Base-by-base conservation (phyloP, 2,113 vertebrate genomes). In the Acrocephalus arundinaceus region DNA sequence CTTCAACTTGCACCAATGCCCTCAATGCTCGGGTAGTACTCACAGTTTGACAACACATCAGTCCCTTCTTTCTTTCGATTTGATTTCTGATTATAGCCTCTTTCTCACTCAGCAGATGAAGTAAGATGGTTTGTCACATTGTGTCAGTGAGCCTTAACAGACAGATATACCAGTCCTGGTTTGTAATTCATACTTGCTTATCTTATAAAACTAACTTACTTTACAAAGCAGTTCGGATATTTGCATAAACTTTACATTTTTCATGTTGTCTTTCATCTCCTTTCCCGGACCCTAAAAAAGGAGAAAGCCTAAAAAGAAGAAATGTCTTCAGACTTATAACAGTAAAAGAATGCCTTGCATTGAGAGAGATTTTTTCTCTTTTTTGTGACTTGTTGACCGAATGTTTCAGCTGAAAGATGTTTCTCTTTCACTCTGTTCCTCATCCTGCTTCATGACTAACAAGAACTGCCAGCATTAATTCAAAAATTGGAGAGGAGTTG, bases 21-120 rank as follows among this genome's bases (percentile, higher is more conserved):
- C 33, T 63, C 0, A 0, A 31, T 59, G 45, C 77, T 81, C 0
- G 0, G 21, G 30, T 43, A 30, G 33, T 31, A 55, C 27, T 66
- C 73, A 43, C 18, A 66, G 20, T 62, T 66, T 54, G 43, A 80
- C 37, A 76, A 22, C 21, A 63, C n/a, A 49, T 59, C 51, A 61
- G 20, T 49, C n/a, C 9, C 1, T 30, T 74, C n/a, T 28, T 72
- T 28, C 35, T 77, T 91, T 68, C 41, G 25, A 2, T 79, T 85
- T 45, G 24, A 72, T 79, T 96, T 90, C 66, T 0, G 0, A 19
- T 75, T 68, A 72, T 67, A 71, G 75, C 7, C 4, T 72, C 22
- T 68, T 91, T 89, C 91, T 65, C 65, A 24, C 63, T 83, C 75
- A 86, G 25, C 45, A 91, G 54, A 66, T 61, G 74, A 90, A 79